Evolutionary conservation across 2,888 invertebrate species (phyloP).

Genomic region (Nemoura dubitans): DNA sequence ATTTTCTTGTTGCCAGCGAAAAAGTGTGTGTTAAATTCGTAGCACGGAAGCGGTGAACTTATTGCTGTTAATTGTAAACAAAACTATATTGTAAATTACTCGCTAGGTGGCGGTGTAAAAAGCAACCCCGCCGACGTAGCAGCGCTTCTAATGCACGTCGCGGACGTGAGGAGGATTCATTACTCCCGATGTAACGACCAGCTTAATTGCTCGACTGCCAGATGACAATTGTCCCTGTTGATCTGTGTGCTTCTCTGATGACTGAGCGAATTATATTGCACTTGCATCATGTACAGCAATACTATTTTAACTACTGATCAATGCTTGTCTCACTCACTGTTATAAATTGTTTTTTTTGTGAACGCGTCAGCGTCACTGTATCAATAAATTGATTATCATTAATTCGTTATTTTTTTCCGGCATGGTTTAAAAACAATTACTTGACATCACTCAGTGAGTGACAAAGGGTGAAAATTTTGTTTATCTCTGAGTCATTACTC

Average conservation of each 20-base stretch:
- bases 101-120: not conserved
- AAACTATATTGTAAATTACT: not conserved
- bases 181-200: not conserved
- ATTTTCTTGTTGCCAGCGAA: not conserved
- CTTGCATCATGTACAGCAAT: not conserved
- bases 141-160: not conserved
- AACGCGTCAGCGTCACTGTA: not conserved
- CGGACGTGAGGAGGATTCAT: not conserved
- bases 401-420: not conserved
- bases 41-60: not conserved
- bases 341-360: not conserved
- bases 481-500: not conserved
- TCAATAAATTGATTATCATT: not conserved
- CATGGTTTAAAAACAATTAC: not conserved
- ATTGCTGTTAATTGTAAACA: not conserved
- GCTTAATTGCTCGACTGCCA: not conserved
- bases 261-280: not conserved
- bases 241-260: not conserved
- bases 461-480: slow-evolving; percentile 5
- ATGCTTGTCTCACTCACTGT: not conserved
- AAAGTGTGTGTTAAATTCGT: not conserved
- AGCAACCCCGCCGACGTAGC: not conserved
- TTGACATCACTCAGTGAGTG: not conserved
- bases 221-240: not conserved
- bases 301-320: not conserved